Conservation (phyloP, 1,140 invertebrate species). For the Drosophila pseudoobscura region DNA sequence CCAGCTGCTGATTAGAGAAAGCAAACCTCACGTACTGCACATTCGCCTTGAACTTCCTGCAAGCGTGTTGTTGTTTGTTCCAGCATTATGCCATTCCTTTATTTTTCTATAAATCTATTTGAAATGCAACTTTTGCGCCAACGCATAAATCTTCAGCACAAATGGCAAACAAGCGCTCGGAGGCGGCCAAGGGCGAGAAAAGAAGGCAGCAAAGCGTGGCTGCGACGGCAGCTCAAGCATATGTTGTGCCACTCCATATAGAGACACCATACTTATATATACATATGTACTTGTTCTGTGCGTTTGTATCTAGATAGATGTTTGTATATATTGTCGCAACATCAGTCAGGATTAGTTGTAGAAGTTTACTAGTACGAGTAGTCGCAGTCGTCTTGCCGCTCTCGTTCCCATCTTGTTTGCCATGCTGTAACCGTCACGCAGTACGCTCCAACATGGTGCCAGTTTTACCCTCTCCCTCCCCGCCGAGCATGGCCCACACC, state of each 20-base stretch:
- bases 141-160: constrained; percentile 72
- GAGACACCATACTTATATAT: constrained; percentile 3
- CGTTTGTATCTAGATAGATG: constrained; percentile 39
- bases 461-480: constrained; percentile 31
- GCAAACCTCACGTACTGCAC: constrained; percentile 16
- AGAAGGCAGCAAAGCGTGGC: constrained; percentile 68
- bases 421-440: constrained; percentile 77
- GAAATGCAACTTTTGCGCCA: constrained; percentile 75
- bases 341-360: constrained; percentile 80
- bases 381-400: constrained; percentile 24
- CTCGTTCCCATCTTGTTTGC: constrained; percentile 70
- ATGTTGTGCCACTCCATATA: constrained; percentile 62
- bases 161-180: constrained; percentile 62
- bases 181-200: constrained; percentile 5
- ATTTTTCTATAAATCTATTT: constrained; percentile 67
- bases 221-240: constrained; percentile 69
- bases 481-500: background rate
- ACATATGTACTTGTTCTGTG: constrained; percentile 26
- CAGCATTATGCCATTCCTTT: constrained; percentile 23
- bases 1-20: constrained; percentile 18
- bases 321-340: constrained; percentile 79
- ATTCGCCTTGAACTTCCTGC: constrained; percentile 16
- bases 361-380: constrained; percentile 69
- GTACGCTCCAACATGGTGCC: constrained; percentile 73
- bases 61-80: constrained; percentile 14